Conservation (phyloP, 2,113 vertebrate genomes). For the Stigmatopora argus region DNA sequence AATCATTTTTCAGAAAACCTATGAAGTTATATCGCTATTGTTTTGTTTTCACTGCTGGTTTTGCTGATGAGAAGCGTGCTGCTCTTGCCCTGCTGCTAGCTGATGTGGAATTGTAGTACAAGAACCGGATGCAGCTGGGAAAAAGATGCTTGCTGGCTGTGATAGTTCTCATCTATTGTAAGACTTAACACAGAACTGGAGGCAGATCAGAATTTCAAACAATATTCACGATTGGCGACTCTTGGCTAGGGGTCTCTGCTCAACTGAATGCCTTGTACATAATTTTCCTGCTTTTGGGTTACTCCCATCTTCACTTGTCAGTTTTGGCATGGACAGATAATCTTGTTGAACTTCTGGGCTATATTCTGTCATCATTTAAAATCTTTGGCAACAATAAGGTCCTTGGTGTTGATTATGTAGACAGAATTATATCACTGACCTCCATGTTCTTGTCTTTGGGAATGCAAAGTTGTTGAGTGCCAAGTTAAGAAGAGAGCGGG, state of each 20-base stretch:
- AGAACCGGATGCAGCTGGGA: neutral
- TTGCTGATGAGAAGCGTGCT: too few relatives aligned
- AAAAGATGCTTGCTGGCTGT: neutral
- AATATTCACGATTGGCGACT: neutral
- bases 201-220: neutral
- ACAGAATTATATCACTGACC: slow-evolving; percentile 12
- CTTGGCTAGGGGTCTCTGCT: neutral
- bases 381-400: neutral
- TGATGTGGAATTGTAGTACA: neutral
- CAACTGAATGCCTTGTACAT: neutral
- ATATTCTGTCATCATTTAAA: slow-evolving; percentile 3
- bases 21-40: too few relatives aligned
- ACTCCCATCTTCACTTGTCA: neutral
- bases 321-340: neutral
- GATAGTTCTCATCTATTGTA: neutral
- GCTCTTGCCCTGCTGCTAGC: too few relatives aligned
- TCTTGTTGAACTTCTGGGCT: neutral
- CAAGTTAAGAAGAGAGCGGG: slow-evolving; percentile 9
- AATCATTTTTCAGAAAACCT: too few relatives aligned
- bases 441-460: neutral
- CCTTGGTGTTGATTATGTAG: neutral
- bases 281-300: neutral
- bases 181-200: neutral
- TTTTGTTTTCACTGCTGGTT: too few relatives aligned
- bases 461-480: slow-evolving; percentile 7